Base-by-base conservation (phyloP, 2,888 invertebrate species). In the Ophioninae sp. region DNA sequence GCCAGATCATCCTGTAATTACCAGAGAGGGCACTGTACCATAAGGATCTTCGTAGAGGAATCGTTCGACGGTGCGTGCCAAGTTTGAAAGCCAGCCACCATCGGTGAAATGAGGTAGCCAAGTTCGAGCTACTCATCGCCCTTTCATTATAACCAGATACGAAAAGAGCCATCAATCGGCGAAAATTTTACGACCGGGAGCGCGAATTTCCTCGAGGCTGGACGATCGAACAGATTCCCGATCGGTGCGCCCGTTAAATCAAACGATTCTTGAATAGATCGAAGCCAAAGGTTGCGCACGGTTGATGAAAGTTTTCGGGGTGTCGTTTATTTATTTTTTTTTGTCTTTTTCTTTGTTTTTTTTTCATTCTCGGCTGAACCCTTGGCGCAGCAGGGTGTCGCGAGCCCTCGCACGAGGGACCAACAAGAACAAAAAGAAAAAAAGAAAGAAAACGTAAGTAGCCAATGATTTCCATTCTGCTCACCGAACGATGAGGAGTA, bases 371-470 rank as follows among this genome's bases (percentile, higher is more conserved):
- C 85, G 21, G 89, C 89, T 89, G 89, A 89, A 89, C 89, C 90
- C 89, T 86, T 64, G 78, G 77, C 91, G 57, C 91, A 90, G 91
- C 90, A 85, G 90, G 90, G 87, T 86, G 85, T 88, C 89, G 76
- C 81, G 67, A 75, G 83, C 74, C 79, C 73, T 37, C 67, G 30
- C 59, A 80, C 44, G 41, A 7, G 61, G 30, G 41, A 65, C 64
- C 50, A 82, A 84, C 30, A 30, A 3, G 30, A 30, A 30, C 30
- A 30, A 30, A 30, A 30, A 30, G 3, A 30, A 30, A 30, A 30
- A 30, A 30, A 30, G 30, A 30, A 30, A 30, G 30, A 79, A 83
- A 75, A 74, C 50, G 56, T 61, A 57, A 82, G 77, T 81, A 79
- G 67, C 78, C 62, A 74, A 74, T n/a, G 65, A 61, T 77, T 76